phyloP scores from a whole-genome alignment of 2,888 invertebrate species.

The Phytoseiulus persimilis region DNA sequence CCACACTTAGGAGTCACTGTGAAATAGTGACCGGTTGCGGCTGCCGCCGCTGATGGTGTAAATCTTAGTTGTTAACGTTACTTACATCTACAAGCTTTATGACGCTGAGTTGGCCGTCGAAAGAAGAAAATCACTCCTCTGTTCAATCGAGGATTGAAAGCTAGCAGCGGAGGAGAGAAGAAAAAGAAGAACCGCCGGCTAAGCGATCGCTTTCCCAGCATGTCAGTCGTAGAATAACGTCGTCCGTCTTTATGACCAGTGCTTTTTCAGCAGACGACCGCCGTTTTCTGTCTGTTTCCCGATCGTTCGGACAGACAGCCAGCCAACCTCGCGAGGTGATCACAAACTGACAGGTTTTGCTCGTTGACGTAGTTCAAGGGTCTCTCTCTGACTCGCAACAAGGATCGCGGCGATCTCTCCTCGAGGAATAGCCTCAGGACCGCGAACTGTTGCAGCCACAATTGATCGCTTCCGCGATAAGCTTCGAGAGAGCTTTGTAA shows the following conservation, averaged over 20 bases:
- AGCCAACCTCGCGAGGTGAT: not conserved
- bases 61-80: not conserved
- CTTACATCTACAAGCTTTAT: not conserved
- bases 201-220: not conserved
- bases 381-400: not conserved
- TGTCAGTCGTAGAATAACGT: not conserved
- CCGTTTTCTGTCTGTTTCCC: not conserved
- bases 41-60: not conserved
- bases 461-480: too few species aligned
- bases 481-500: too few species aligned
- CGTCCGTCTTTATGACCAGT: not conserved
- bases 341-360: not conserved
- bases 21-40: not conserved
- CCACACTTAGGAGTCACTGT: constrained; percentile 5
- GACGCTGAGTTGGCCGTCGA: not conserved
- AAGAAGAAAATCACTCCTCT: constrained; percentile 5
- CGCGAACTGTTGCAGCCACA: too few species aligned
- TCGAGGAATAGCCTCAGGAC: too few species aligned
- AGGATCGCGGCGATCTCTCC: not conserved
- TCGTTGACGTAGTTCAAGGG: not conserved
- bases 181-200: not conserved
- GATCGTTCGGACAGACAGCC: not conserved
- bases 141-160: not conserved
- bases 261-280: not conserved
- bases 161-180: not conserved